Percentiles rank a stretch among this genome's conserved stretches.
Evolutionary conservation across 2,113 vertebrate genomes (phyloP).

Genomic region (Labrus mixtus): DNA sequence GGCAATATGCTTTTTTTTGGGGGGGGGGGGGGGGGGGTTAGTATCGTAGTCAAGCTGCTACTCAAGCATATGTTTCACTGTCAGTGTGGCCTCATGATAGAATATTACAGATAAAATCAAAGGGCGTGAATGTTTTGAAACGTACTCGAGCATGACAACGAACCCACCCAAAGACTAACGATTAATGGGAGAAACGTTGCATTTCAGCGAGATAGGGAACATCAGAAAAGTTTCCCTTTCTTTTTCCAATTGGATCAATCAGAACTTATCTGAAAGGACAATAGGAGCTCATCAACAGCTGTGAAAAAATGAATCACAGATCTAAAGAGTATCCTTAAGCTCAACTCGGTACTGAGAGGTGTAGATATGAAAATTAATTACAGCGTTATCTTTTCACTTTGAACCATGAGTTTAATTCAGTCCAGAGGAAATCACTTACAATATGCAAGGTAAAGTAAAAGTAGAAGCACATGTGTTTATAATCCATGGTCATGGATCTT

Average conservation of each 20-base stretch:
- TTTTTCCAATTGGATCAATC: conserved; percentile 46
- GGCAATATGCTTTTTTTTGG: conserved; percentile 12
- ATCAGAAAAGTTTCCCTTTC: conserved; percentile 35
- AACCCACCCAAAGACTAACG: background rate
- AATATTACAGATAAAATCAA: background rate
- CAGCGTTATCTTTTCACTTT: conserved; percentile 54
- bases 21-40: background rate
- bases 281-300: conserved; percentile 36
- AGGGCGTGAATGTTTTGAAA: background rate
- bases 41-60: conserved; percentile 16
- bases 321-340: conserved; percentile 52
- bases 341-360: conserved; percentile 19
- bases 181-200: background rate
- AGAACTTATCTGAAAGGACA: conserved; percentile 30
- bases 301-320: conserved; percentile 33
- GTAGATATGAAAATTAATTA: conserved; percentile 75
- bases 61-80: conserved; percentile 2
- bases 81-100: background rate
- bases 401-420: conserved; percentile 44
- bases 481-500: conserved; percentile 27
- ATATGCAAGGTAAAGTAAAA: conserved; percentile 16
- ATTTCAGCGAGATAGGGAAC: conserved; percentile 17
- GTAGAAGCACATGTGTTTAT: conserved; percentile 9
- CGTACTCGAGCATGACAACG: background rate
- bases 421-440: conserved; percentile 11